phyloP scores from a whole-genome alignment of 2,888 invertebrate species.

The Drosophila cognata region DNA sequence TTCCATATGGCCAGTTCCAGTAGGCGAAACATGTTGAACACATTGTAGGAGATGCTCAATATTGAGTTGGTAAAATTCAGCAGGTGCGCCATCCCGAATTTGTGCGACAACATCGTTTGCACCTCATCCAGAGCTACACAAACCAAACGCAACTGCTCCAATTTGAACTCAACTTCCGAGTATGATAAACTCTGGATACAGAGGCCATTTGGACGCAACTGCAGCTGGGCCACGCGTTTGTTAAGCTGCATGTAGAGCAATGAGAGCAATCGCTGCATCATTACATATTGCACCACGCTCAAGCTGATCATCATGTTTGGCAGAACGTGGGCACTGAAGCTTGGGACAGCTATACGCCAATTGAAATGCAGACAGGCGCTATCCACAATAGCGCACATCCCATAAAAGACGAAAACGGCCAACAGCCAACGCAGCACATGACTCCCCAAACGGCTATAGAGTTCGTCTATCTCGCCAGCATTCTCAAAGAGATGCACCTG shows the following conservation, averaged over 20 bases:
- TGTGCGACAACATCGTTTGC: conserved; percentile 18
- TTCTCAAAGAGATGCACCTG: conserved; percentile 13
- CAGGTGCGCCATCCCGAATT: conserved; percentile 41
- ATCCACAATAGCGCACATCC: conserved; percentile 33
- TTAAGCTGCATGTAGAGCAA: conserved; percentile 36
- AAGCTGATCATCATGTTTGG: conserved; percentile 56
- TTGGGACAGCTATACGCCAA: conserved; percentile 23
- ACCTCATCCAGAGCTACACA: conserved; percentile 29
- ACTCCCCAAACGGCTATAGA: conserved; percentile 13
- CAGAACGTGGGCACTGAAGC: conserved; percentile 52
- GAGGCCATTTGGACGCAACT: neutral
- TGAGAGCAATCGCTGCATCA: conserved; percentile 31
- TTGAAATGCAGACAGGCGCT: conserved; percentile 23
- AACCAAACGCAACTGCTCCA: conserved; percentile 50
- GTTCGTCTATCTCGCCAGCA: neutral
- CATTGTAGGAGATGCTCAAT: conserved; percentile 51
- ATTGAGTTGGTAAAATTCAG: conserved; percentile 55
- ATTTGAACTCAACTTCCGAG: neutral
- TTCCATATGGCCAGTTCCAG: conserved; percentile 35
- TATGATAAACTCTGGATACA: neutral
- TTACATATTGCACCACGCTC: conserved; percentile 49
- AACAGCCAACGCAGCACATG: conserved; percentile 7
- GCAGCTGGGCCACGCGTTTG: conserved; percentile 18
- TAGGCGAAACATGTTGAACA: conserved; percentile 46
- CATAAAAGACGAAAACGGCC: conserved; percentile 25